Base-by-base conservation (phyloP, 2,113 vertebrate genomes). In the Hystrix cristata region DNA sequence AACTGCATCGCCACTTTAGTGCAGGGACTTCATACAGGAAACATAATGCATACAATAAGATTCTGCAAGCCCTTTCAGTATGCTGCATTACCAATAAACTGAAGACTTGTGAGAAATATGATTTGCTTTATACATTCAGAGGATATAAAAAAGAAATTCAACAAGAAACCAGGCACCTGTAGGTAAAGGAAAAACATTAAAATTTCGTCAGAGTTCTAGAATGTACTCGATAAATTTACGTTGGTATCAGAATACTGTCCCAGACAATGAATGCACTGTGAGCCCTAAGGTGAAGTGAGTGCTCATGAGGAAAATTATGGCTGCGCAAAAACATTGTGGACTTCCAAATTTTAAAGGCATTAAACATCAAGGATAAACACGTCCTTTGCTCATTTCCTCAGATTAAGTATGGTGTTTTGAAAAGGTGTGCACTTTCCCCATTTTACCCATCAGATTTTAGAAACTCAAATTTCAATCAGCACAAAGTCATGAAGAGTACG, bases 361-460 rank as follows among this genome's bases (percentile, higher is more conserved):
- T 96, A 96, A 97, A 96, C 84, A 85, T 97, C 74, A 92, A 97
- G 90, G 91, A 97, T 97, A 97, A 97, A 97, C 96, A 97, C 62
- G 0, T 91, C 95, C 92, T 98, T 97, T 86, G 57, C 90, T 97
- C 90, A 95, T 97, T 98, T 98, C 95, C 97, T 96, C 4, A 29
- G 90, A 96, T 97, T 96, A 94, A 95, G 80, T 76, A 72, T 85
- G 84, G 51, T 64, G 76, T 97, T 87, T 94, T 79, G 92, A 87
- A 97, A 97, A 97, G 92, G 95, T 94, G 95, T 80, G 62, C 69
- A 27, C 64, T 90, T 93, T 95, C 69, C 84, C 80, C 76, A 87
- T 87, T 97, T 60, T 95, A 59, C 55, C 91, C 83, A 95, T 96
- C 96, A 96, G 78, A 78, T 67, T 94, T 96, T 79, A 71, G 94